Percentiles rank a stretch among this genome's conserved stretches.
Evolutionary conservation across 2,888 invertebrate genomes (phyloP).

Genomic region (Automeris io): DNA sequence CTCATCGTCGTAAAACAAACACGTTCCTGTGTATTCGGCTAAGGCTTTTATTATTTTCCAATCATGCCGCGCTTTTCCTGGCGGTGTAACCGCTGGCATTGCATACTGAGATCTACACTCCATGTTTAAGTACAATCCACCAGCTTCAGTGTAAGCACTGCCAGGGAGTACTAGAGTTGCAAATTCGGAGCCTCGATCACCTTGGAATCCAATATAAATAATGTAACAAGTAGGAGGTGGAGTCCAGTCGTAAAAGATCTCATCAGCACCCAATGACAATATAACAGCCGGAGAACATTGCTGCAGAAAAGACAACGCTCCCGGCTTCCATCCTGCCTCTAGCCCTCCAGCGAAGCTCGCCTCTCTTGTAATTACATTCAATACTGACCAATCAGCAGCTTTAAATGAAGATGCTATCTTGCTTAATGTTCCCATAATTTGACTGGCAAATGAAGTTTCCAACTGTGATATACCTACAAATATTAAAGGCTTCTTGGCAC

Average conservation of each 20-base stretch:
- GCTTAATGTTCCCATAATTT: slow-evolving; percentile 32
- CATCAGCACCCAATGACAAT: slow-evolving; percentile 95
- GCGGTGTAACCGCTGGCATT: slow-evolving; percentile 90
- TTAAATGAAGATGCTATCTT: slow-evolving; percentile 20
- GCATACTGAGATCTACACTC: slow-evolving; percentile 97
- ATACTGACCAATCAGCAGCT: slow-evolving; percentile 59
- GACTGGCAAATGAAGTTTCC: slow-evolving; percentile 20
- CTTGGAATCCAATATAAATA: slow-evolving; percentile 95
- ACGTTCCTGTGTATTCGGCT: slow-evolving; percentile 46
- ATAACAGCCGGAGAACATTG: slow-evolving; percentile 84
- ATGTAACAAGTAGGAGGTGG: slow-evolving; percentile 88
- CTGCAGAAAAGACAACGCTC: slow-evolving; percentile 76
- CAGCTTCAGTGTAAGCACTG: slow-evolving; percentile 98
- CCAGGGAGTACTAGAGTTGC: slow-evolving; percentile 96
- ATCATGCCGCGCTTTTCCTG: slow-evolving; percentile 94
- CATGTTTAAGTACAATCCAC: slow-evolving; percentile 95
- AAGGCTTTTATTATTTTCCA: slow-evolving; percentile 93
- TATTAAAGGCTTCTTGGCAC: slow-evolving; percentile 50
- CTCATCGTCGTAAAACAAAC: slow-evolving; percentile 42
- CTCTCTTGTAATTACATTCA: slow-evolving; percentile 94
- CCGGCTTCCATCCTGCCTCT: slow-evolving; percentile 94
- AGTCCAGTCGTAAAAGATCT: slow-evolving; percentile 83
- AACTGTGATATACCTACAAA: slow-evolving; percentile 53
- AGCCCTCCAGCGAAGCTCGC: slow-evolving; percentile 95
- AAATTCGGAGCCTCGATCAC: slow-evolving; percentile 92